Percentiles rank a stretch among this genome's conserved stretches.
These are phyloP conservation scores for Caenorhabditis tropicalis DNA, from an alignment of 1,140 invertebrate species.

Conservation along the genomic window DNA sequence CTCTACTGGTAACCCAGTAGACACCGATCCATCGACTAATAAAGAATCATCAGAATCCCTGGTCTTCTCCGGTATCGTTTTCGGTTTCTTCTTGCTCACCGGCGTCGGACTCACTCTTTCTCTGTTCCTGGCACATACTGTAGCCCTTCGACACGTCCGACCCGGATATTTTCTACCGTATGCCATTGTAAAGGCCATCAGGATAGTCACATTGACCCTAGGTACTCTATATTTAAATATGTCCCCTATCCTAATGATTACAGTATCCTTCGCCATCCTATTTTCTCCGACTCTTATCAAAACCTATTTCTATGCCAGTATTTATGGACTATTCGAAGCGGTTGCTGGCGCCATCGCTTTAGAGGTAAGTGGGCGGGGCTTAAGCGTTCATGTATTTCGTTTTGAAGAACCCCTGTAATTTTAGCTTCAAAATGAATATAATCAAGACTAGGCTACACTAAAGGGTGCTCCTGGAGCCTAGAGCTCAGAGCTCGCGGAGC, in stretches of 20 bases:
- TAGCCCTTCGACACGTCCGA: background rate
- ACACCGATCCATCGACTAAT: no score
- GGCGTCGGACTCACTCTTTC: background rate
- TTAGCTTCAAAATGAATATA: no score
- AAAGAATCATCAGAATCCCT: background rate
- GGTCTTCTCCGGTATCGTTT: constrained; percentile 16
- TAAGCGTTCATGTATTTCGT: no score
- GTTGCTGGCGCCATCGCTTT: constrained; percentile 38
- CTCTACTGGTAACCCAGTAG: background rate
- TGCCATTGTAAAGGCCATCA: constrained; percentile 11
- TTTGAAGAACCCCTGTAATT: no score
- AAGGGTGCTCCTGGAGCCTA: no score
- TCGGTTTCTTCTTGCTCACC: constrained; percentile 24
- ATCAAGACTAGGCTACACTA: no score
- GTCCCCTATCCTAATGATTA: no score
- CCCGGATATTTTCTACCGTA: constrained; percentile 42
- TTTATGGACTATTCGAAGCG: constrained; percentile 45
- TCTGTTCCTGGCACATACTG: constrained; percentile 12
- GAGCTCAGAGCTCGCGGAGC: no score
- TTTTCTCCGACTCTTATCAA: constrained; percentile 44
- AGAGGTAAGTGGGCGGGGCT: background rate
- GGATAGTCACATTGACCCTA: constrained; percentile 19
- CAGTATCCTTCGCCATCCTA: constrained; percentile 31
- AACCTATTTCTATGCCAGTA: constrained; percentile 49
- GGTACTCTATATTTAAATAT: no score